phyloP scores from a whole-genome alignment of 2,113 vertebrate species.

The Nyctereutes procyonoides region DNA sequence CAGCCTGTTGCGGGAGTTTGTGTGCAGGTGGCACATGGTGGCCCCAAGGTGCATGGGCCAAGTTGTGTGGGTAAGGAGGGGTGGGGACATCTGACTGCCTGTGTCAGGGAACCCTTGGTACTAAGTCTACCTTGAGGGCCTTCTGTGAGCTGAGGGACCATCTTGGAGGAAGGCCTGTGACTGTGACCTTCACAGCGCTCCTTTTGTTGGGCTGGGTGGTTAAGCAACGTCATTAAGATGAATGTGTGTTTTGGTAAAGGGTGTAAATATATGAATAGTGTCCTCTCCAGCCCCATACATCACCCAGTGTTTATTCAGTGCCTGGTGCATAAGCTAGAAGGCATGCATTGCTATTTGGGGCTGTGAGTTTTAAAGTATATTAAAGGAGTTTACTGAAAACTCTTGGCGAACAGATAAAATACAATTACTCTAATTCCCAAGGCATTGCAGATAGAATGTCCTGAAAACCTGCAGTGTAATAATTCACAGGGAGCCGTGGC shows the following conservation, averaged over 20 bases:
- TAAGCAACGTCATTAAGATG: constrained; percentile 67
- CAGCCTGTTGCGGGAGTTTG: not conserved
- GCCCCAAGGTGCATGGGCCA: not conserved
- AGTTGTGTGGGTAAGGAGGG: too few relatives aligned
- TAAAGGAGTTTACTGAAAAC: constrained; percentile 79
- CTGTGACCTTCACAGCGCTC: constrained; percentile 64
- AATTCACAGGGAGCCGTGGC: constrained; percentile 63
- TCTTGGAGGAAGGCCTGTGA: not conserved
- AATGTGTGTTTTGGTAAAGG: constrained; percentile 77
- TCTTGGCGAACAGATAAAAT: constrained; percentile 82
- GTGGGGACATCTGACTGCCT: too few relatives aligned
- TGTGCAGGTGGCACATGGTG: too few relatives aligned
- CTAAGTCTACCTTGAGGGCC: not conserved
- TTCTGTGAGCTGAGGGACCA: not conserved
- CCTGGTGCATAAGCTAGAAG: constrained; percentile 49
- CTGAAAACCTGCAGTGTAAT: constrained; percentile 68
- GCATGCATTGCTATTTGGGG: constrained; percentile 47
- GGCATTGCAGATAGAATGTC: constrained; percentile 56
- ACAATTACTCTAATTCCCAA: constrained; percentile 68
- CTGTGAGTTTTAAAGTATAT: constrained; percentile 49
- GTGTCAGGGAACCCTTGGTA: not conserved
- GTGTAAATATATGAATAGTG: constrained; percentile 71
- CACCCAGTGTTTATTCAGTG: constrained; percentile 69
- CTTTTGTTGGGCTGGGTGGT: not conserved
- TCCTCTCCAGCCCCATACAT: constrained; percentile 68